Evolutionary conservation across 2,113 vertebrate genomes (phyloP).

Genomic region (Erythrocercus mccallii): DNA sequence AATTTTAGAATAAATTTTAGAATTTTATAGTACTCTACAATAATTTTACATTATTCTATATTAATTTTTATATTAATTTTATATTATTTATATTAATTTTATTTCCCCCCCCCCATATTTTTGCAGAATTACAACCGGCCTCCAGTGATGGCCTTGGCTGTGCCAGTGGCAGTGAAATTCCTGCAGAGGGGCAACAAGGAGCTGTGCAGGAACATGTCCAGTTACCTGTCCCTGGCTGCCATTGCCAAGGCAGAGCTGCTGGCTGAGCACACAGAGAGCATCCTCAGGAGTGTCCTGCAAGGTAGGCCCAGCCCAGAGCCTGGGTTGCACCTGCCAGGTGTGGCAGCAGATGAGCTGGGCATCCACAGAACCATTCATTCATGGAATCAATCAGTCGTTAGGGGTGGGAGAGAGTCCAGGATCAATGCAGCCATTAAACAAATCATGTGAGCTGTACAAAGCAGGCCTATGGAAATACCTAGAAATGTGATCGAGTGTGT

Average conservation of each 20-base stretch:
- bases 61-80: too few species aligned
- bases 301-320: constrained; percentile 70
- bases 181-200: constrained; percentile 87
- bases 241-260: constrained; percentile 87
- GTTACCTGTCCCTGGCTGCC: constrained; percentile 89
- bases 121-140: constrained; percentile 88
- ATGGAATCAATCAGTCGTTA: neutral
- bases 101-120: neutral
- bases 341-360: too few species aligned
- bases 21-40: too few species aligned
- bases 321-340: fast-evolving
- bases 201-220: constrained; percentile 93
- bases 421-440: neutral
- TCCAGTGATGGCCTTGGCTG: constrained; percentile 87
- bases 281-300: constrained; percentile 85
- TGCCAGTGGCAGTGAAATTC: constrained; percentile 93
- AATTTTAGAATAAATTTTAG: too few species aligned
- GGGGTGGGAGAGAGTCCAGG: neutral
- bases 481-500: neutral
- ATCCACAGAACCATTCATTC: fast-evolving
- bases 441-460: neutral
- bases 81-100: fast-evolving
- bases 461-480: neutral
- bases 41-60: too few species aligned
- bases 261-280: constrained; percentile 85